Percentiles rank a stretch among this genome's conserved stretches.
Conservation (phyloP, 2,888 invertebrate species). For the Macrophya alboannulata region DNA sequence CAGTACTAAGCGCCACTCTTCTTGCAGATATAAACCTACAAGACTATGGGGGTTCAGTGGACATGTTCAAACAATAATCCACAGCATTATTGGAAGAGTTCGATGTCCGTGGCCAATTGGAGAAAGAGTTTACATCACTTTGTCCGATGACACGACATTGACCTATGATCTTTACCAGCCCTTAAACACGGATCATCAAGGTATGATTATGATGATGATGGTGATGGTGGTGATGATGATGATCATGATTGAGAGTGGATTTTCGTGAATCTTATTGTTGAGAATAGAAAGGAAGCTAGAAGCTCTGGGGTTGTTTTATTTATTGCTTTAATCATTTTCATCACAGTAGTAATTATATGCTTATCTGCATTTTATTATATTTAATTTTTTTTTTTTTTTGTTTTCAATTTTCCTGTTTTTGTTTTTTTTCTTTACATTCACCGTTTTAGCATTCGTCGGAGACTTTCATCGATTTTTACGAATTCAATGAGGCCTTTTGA, state of each 20-base stretch:
- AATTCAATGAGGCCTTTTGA: neutral
- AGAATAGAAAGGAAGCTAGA: neutral
- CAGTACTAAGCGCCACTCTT: constrained; percentile 55
- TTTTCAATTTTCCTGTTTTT: neutral
- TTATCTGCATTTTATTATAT: neutral
- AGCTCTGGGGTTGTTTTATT: neutral
- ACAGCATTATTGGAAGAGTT: constrained; percentile 93
- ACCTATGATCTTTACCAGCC: constrained; percentile 97
- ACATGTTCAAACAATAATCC: constrained; percentile 96
- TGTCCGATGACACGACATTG: constrained; percentile 93
- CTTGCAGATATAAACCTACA: constrained; percentile 92
- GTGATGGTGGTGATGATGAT: neutral
- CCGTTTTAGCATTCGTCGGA: neutral
- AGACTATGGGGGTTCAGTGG: constrained; percentile 97
- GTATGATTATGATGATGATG: constrained; percentile 77
- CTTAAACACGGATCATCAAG: constrained; percentile 86
- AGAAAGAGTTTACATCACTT: constrained; percentile 88
- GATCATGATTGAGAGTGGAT: neutral
- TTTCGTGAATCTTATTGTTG: neutral
- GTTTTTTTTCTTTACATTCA: neutral
- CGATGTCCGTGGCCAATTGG: constrained; percentile 95
- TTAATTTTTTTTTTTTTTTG: neutral
- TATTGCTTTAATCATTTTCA: neutral
- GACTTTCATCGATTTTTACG: neutral
- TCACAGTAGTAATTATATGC: neutral